These are phyloP conservation scores for Plagodis dolabraria DNA, from an alignment of 2,888 invertebrate genomes.

Conservation along the genomic window DNA sequence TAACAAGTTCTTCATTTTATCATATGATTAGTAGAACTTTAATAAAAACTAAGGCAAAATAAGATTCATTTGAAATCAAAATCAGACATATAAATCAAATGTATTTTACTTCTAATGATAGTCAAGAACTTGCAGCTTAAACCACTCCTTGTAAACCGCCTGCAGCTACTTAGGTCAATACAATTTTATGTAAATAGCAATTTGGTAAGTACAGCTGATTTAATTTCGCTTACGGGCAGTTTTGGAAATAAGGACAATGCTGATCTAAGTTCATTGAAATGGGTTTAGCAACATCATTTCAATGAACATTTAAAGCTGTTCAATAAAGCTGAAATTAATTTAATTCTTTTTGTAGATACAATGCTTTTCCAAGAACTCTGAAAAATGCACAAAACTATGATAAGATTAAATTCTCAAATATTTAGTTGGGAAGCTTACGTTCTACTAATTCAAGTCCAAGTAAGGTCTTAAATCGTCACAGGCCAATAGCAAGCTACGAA, in stretches of 20 bases:
- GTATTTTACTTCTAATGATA: not conserved
- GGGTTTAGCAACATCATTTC: no score
- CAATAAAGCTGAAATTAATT: no score
- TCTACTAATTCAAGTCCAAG: not conserved
- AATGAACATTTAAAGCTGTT: no score
- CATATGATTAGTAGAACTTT: no score
- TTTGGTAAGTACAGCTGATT: slow-evolving; percentile 11
- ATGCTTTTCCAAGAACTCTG: no score
- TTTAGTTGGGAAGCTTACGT: not conserved
- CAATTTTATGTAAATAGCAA: slow-evolving; percentile 18
- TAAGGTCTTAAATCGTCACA: slow-evolving; percentile 11
- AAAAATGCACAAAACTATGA: not conserved
- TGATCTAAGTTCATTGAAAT: not conserved
- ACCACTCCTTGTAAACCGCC: slow-evolving; percentile 24
- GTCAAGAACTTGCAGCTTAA: slow-evolving; percentile 4
- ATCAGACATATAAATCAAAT: not conserved
- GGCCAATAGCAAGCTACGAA: slow-evolving; percentile 25
- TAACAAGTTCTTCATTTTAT: no score
- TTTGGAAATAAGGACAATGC: slow-evolving; percentile 5
- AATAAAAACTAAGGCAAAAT: no score
- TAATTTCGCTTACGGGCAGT: slow-evolving; percentile 16
- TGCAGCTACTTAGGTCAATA: slow-evolving; percentile 14
- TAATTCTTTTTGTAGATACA: no score
- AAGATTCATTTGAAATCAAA: no score
- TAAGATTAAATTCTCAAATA: no score